Evolutionary conservation across 2,113 vertebrate genomes (phyloP), one percentile per base, ranked within the genome.

Genomic region (Riparia riparia): DNA sequence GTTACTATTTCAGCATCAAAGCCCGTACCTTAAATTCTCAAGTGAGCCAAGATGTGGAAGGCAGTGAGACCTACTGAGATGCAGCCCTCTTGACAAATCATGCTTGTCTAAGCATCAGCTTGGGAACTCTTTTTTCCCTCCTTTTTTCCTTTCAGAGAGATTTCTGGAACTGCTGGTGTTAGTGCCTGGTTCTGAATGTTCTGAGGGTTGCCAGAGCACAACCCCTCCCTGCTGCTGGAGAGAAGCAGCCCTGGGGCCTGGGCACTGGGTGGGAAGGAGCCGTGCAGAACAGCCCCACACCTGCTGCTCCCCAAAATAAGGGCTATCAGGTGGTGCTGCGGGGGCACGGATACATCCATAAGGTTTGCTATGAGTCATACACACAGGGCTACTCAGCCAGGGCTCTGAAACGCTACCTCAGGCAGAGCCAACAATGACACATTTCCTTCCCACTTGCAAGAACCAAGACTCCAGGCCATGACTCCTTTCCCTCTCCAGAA

Each of bases 321-420:
- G 49, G 56, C 26, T 31, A 45, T 49, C 37, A 41, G 82, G 31
- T 12, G 37, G 42, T 6, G 7, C 79, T 82, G 65, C 0, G 3
- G 39, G 70, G 37, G 26, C 1, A 1, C 1, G 17, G 71, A 19
- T 47, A 73, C 0, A 0, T 22, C 60, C 19, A 1, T 29, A 73
- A 82, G 1, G 5, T 42, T 26, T 18, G 24, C 42, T 31, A 5
- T 9, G 79, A 82, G 37, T 51, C 71, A 41, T 0, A 12, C 0
- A 44, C 26, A 61, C 25, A 53, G 10, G 3, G 31, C 18, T 41
- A 37, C 16, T n/a, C 29, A 53, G 54, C 10, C 2, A 1, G 24
- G 41, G 54, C 64, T 60, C 45, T 11, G 24, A n/a, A 64, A 42
- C 0, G 2, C 26, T 18, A 68, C n/a, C 58, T 72, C 20, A 24